Percentiles rank a stretch among this genome's conserved stretches.
These are phyloP conservation scores for Mus pahari DNA, from an alignment of 2,113 vertebrate species.

Conservation along the genomic window DNA sequence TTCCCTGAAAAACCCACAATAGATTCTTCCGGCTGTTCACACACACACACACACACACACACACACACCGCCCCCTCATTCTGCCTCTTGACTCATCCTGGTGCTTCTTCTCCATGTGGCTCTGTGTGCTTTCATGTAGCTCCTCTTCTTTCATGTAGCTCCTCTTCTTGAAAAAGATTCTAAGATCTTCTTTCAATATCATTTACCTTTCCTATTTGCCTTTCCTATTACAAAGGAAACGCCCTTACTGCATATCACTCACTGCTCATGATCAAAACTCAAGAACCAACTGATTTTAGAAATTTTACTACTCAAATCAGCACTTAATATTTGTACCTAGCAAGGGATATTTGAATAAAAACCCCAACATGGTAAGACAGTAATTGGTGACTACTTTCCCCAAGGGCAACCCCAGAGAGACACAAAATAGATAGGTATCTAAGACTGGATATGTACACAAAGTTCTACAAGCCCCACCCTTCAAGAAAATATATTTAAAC, in stretches of 20 bases:
- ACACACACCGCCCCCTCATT: neutral
- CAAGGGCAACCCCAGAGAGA: neutral
- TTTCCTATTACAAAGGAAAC: neutral
- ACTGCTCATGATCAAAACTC: neutral
- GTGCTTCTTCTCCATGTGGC: neutral
- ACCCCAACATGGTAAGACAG: neutral
- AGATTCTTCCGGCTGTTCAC: neutral
- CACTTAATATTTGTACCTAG: neutral
- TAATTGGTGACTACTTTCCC: conserved; percentile 2
- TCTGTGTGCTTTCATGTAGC: neutral
- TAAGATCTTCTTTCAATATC: neutral
- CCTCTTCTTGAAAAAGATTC: conserved; percentile 4
- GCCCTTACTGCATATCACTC: neutral
- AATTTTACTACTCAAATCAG: neutral
- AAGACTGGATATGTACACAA: neutral
- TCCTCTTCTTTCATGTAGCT: neutral
- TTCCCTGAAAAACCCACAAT: neutral
- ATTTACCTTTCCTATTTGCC: neutral
- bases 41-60: too few species aligned
- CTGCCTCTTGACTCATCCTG: neutral
- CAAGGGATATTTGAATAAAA: neutral
- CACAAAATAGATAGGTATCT: neutral
- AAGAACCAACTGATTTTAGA: neutral
- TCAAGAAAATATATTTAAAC: neutral
- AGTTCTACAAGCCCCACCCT: neutral